Conservation (phyloP, 2,888 invertebrate species). For the Drosophila anomelani region DNA sequence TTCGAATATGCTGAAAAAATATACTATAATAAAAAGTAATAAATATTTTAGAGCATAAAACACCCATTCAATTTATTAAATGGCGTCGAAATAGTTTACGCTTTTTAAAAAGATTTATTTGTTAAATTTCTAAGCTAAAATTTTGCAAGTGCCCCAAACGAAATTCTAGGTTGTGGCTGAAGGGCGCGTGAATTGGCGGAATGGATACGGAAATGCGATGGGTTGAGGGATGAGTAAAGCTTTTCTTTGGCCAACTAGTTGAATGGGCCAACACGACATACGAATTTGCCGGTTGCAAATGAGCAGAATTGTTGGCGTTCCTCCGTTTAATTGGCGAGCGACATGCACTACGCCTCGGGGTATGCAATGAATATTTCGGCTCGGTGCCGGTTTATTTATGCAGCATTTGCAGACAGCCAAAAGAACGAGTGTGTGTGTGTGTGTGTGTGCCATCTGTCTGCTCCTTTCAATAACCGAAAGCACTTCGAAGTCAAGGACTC, state of each 20-base stretch:
- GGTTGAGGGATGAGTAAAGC: constrained; percentile 4
- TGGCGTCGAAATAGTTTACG: not conserved
- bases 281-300: constrained; percentile 59
- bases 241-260: constrained; percentile 63
- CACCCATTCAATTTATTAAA: not conserved
- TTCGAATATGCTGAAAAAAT: not conserved
- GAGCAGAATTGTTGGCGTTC: constrained; percentile 70
- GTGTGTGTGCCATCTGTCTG: constrained; percentile 31
- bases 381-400: constrained; percentile 45
- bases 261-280: constrained; percentile 55
- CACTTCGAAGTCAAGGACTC: constrained; percentile 69
- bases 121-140: constrained; percentile 17
- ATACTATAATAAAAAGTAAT: not conserved
- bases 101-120: not conserved
- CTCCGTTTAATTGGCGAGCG: constrained; percentile 70
- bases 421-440: not conserved
- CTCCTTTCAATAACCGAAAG: constrained; percentile 71
- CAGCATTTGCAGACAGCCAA: constrained; percentile 38
- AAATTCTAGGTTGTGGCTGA: constrained; percentile 51
- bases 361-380: constrained; percentile 67
- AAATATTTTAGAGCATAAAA: not conserved
- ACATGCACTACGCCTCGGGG: constrained; percentile 72
- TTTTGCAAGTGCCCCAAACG: constrained; percentile 31
- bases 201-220: constrained; percentile 7
- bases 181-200: not conserved